Conservation (phyloP, 2,888 invertebrate species). For the Hemaris fuciformis region DNA sequence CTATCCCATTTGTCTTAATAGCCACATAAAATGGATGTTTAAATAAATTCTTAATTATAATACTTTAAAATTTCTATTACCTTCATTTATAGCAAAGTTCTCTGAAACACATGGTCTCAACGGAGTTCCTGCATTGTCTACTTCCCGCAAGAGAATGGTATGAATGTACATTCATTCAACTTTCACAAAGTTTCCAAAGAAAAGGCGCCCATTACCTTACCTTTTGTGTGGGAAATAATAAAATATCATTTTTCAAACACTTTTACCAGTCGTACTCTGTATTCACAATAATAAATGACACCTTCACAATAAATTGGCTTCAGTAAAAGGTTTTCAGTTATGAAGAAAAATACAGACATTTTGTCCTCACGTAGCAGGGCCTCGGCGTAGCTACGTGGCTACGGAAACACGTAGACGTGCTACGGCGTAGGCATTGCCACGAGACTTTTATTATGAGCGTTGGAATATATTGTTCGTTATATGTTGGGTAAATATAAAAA, state of each 20-base stretch:
- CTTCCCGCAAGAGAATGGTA: background rate
- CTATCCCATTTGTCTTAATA: no score
- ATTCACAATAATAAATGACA: slow-evolving; percentile 10
- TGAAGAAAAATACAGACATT: slow-evolving; percentile 14
- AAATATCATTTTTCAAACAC: slow-evolving; percentile 8
- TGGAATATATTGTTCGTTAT: slow-evolving; percentile 5
- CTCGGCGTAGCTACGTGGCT: slow-evolving; percentile 11
- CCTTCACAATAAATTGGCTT: slow-evolving; percentile 13
- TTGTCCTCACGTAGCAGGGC: slow-evolving; percentile 6
- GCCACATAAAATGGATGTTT: no score
- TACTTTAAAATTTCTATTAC: background rate
- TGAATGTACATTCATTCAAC: background rate
- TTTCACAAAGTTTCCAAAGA: slow-evolving; percentile 1
- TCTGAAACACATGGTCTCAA: background rate
- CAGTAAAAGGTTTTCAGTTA: slow-evolving; percentile 16
- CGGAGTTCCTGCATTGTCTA: background rate
- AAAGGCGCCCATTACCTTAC: slow-evolving; percentile 1
- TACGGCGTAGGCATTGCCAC: slow-evolving; percentile 4
- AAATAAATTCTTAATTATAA: no score
- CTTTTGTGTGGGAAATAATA: slow-evolving; percentile 5
- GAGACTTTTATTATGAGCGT: slow-evolving; percentile 8
- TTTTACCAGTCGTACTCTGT: slow-evolving; percentile 4
- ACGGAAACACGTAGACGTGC: slow-evolving; percentile 13
- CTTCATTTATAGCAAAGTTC: background rate
- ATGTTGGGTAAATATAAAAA: background rate